A percentile compares a stretch with the other conserved stretches of the same genome.
These are phyloP conservation scores for Onychomys leucogaster DNA, from an alignment of 2,797 vertebrate species.

Conservation along the genomic window DNA sequence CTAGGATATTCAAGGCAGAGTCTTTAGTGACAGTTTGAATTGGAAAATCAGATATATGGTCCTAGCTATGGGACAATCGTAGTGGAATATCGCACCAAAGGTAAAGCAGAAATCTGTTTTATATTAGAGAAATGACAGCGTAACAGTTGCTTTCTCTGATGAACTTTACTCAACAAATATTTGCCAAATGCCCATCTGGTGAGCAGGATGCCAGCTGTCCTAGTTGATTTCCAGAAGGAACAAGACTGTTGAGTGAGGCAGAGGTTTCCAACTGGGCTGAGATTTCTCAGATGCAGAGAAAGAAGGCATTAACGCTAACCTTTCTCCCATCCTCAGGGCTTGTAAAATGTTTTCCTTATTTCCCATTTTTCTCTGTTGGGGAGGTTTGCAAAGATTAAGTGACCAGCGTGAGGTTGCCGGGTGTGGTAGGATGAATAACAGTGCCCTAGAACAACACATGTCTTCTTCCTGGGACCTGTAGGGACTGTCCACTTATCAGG, in stretches of 20 bases:
- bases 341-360: background rate
- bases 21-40: background rate
- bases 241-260: background rate
- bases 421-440: background rate
- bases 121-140: background rate
- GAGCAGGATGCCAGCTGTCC: background rate
- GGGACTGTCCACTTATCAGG: background rate
- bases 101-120: background rate
- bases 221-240: no score
- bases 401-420: background rate
- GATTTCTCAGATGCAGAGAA: background rate
- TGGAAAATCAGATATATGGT: background rate
- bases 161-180: background rate
- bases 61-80: background rate
- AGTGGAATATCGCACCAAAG: background rate
- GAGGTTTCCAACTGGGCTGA: background rate
- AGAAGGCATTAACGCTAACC: background rate
- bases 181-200: background rate
- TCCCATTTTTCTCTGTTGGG: background rate
- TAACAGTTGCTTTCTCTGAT: background rate
- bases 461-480: background rate
- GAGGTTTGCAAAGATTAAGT: background rate
- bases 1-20: background rate
- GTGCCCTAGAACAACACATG: background rate
- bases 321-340: background rate